Conservation (phyloP, 1,140 invertebrate species). For the Hycleus phaleratus region DNA sequence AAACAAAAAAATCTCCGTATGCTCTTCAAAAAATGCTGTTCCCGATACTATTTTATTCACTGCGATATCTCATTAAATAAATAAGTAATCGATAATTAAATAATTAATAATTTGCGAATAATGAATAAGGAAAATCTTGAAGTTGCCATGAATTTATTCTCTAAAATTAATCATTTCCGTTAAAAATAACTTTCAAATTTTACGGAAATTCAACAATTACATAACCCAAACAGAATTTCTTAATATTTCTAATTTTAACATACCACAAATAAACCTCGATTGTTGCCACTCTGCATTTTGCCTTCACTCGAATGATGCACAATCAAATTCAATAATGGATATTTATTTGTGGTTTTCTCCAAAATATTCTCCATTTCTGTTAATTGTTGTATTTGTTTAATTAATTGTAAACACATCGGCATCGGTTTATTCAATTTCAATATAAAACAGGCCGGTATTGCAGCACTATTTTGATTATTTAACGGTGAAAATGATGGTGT, state of each 20-base stretch:
- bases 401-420: constrained; percentile 69
- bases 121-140: too few species aligned
- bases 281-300: constrained; percentile 58
- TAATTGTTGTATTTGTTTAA: constrained; percentile 64
- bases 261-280: constrained; percentile 70
- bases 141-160: too few species aligned
- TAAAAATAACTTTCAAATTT: too few species aligned
- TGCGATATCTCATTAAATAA: too few species aligned
- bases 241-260: too few species aligned
- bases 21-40: too few species aligned
- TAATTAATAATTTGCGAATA: too few species aligned
- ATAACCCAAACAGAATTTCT: constrained; percentile 23
- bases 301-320: constrained; percentile 64
- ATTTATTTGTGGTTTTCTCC: constrained; percentile 42
- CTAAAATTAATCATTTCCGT: too few species aligned
- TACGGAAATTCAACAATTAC: too few species aligned
- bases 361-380: constrained; percentile 62
- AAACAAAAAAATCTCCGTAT: too few species aligned
- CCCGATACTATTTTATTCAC: too few species aligned
- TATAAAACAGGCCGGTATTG: constrained; percentile 85
- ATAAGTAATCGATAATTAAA: too few species aligned
- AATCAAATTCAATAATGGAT: constrained; percentile 68
- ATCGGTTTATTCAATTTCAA: constrained; percentile 79
- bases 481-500: constrained; percentile 72
- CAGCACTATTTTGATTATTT: constrained; percentile 74